Conservation (phyloP, 1,140 invertebrate genomes). For the Pseudomyrmex dendroicus region DNA sequence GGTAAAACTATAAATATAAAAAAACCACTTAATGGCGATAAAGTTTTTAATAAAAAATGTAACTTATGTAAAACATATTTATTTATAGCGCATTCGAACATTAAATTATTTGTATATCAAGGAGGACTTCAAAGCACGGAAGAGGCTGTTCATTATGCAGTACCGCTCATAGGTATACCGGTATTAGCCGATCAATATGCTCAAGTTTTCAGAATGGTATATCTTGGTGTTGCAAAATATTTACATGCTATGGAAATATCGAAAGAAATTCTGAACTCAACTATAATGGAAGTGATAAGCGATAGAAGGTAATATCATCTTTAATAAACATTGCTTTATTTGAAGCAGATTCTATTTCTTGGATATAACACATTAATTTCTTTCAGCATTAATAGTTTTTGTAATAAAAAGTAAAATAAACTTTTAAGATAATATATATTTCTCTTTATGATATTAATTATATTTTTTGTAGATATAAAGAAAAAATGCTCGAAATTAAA, state of each 20-base stretch:
- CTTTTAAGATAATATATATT: neutral
- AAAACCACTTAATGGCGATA: neutral
- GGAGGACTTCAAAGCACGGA: conserved; percentile 85
- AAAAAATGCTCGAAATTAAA: conserved; percentile 72
- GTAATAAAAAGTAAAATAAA: too few relatives aligned
- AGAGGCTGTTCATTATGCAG: conserved; percentile 82
- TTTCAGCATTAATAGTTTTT: neutral
- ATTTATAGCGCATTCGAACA: conserved; percentile 80
- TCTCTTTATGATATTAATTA: neutral
- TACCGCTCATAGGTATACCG: conserved; percentile 84
- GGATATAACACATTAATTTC: neutral
- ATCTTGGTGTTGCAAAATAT: conserved; percentile 65
- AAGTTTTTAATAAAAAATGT: neutral
- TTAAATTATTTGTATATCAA: conserved; percentile 85
- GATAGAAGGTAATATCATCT: conserved; percentile 64
- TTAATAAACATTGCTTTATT: neutral
- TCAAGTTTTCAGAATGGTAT: conserved; percentile 65
- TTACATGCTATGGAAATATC: conserved; percentile 61
- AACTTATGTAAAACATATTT: neutral
- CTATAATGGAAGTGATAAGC: conserved; percentile 67
- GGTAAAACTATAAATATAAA: conserved; percentile 66
- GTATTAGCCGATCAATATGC: conserved; percentile 75
- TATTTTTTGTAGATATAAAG: conserved; percentile 76
- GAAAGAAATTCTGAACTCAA: conserved; percentile 39
- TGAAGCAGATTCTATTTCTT: neutral